Base-by-base conservation (phyloP, 2,888 invertebrate genomes). In the Incurvaria masculella region DNA sequence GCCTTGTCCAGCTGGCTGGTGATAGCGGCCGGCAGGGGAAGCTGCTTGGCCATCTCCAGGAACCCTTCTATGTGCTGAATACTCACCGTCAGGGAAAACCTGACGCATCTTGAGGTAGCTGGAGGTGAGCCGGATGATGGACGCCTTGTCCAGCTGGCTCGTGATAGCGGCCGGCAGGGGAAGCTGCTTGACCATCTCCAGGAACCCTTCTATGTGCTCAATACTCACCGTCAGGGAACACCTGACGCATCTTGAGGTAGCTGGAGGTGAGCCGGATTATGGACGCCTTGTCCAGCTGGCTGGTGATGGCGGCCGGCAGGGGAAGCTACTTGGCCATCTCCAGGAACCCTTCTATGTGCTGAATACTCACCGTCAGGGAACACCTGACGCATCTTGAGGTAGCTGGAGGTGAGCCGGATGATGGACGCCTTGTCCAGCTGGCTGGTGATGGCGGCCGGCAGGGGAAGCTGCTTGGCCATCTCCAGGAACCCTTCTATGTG, bases 341-440 rank as follows among this genome's bases (percentile, higher is more conserved):
- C 55, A 91, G 80, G 72, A 97, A 97, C 75, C 97, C 97, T 10
- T 23, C 23, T 23, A 10, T 10, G 23, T 23, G 5, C 23, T 23
- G n/a, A n/a, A 43, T 38, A 56, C 87, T 86, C 73, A 97, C 97
- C 96, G 64, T 96, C 91, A 42, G 97, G 97, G 67, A 97, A 97
- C n/a, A 97, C 92, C 62, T 93, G 91, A 55, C 97, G 80, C 92
- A 98, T 95, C 76, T 96, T 95, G 61, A 98, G 82, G 72, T 97
- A 97, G 61, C 94, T 94, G 39, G 97, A 97, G 49, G 97, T 97
- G 54, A 98, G 81, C 61, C 97, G 76, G 58, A 97, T 97, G 60
- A 97, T 90, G 51, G 96, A 96, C 1, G 97, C 97, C 69, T 97
- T 98, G 76, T 98, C 97, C 71, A 98, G 81, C 74, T 97, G 97